Conservation (phyloP, 1,140 invertebrate species). For the Vollenhovia emeryi region DNA sequence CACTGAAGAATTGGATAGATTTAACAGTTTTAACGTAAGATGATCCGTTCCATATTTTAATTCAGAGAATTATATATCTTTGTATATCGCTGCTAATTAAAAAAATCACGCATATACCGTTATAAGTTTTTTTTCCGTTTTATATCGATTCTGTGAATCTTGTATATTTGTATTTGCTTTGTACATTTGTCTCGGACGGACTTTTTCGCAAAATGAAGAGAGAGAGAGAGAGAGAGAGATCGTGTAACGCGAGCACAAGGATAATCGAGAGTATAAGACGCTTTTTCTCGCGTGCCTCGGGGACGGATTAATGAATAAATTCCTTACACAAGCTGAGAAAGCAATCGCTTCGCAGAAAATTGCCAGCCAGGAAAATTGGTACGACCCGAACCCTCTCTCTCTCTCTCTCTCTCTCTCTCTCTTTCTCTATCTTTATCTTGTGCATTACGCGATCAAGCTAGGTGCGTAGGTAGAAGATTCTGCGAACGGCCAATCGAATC, state of each 20-base stretch:
- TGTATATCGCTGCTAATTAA: background rate
- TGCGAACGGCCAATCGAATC: conserved; percentile 54
- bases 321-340: conserved; percentile 49
- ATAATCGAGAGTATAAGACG: conserved; percentile 37
- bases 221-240: too few relatives aligned
- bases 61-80: background rate
- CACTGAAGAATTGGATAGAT: too few relatives aligned
- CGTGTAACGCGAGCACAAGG: background rate
- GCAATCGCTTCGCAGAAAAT: conserved; percentile 51
- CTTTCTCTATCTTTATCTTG: background rate
- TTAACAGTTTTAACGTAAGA: too few relatives aligned
- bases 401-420: conserved; percentile 28
- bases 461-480: conserved; percentile 57
- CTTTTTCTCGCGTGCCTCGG: background rate
- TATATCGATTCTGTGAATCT: background rate
- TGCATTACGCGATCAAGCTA: conserved; percentile 7
- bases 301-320: conserved; percentile 47
- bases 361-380: conserved; percentile 38
- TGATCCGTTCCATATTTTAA: too few relatives aligned
- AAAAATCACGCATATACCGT: background rate
- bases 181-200: background rate
- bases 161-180: background rate
- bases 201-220: background rate
- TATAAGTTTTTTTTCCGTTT: background rate
- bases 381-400: background rate